These are phyloP conservation scores for Lordiphosa stackelbergi DNA, from an alignment of 1,140 invertebrate species.

Conservation along the genomic window DNA sequence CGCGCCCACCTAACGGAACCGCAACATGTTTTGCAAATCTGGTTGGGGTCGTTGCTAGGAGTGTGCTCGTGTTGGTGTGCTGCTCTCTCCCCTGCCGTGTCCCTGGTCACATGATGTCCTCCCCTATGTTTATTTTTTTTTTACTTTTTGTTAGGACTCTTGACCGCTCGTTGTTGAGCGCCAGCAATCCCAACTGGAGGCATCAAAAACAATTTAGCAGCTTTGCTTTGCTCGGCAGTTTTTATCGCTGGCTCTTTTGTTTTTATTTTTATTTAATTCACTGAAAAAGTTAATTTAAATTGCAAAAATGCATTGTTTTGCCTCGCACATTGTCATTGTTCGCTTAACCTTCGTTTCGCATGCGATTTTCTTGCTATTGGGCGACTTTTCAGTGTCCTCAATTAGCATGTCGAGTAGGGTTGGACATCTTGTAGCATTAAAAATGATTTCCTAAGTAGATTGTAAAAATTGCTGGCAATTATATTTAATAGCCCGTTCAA, in stretches of 20 bases:
- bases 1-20: constrained; percentile 16
- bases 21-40: constrained; percentile 61
- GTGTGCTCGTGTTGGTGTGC: constrained; percentile 2
- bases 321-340: constrained; percentile 24
- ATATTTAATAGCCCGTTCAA: constrained; percentile 66
- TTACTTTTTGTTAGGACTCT: constrained; percentile 23
- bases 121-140: constrained; percentile 29
- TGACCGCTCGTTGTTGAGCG: constrained; percentile 6
- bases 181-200: constrained; percentile 14
- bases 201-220: constrained; percentile 63
- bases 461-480: constrained; percentile 69
- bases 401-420: constrained; percentile 46
- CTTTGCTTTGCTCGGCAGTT: constrained; percentile 46
- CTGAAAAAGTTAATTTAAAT: constrained; percentile 71
- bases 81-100: constrained; percentile 6
- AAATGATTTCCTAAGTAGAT: constrained; percentile 73
- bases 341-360: constrained; percentile 16
- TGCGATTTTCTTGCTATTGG: constrained; percentile 3
- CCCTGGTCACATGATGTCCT: constrained; percentile 18
- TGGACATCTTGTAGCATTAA: constrained; percentile 46
- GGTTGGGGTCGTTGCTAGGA: constrained; percentile 18
- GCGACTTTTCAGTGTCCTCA: constrained; percentile 30
- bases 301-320: constrained; percentile 61
- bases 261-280: constrained; percentile 59
- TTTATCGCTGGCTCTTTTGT: constrained; percentile 18